phyloP scores from a whole-genome alignment of 2,797 vertebrate species.

The Acanthurus tractus region DNA sequence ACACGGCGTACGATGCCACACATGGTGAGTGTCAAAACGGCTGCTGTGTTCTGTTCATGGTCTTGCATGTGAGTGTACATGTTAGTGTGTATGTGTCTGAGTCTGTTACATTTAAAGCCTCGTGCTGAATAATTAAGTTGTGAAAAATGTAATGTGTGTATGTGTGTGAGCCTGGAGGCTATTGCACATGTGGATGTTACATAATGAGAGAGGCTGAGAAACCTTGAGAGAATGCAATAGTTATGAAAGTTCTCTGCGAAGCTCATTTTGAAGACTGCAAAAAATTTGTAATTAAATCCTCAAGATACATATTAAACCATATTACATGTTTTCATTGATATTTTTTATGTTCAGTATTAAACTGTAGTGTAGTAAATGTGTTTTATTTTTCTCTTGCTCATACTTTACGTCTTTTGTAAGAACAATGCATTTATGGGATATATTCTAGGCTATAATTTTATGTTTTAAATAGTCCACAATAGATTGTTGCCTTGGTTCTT shows the following conservation, averaged over 20 bases:
- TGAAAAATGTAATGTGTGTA: slow-evolving; percentile 24
- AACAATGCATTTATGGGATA: slow-evolving; percentile 1
- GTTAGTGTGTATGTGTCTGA: slow-evolving; percentile 8
- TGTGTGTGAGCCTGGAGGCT: slow-evolving; percentile 33
- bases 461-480: slow-evolving; percentile 10
- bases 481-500: slow-evolving; percentile 19
- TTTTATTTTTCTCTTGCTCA: slow-evolving; percentile 21
- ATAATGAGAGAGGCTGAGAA: slow-evolving; percentile 55
- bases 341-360: slow-evolving; percentile 7
- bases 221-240: slow-evolving; percentile 47
- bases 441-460: not conserved
- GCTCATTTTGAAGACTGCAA: slow-evolving; percentile 34
- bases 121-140: slow-evolving; percentile 19
- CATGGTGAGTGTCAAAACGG: slow-evolving; percentile 77
- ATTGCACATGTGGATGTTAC: slow-evolving; percentile 65
- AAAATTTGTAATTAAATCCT: slow-evolving; percentile 37
- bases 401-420: not conserved
- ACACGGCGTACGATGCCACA: slow-evolving; percentile 54
- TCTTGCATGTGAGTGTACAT: not conserved
- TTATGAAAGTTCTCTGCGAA: slow-evolving; percentile 59
- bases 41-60: slow-evolving; percentile 15
- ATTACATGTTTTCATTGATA: slow-evolving; percentile 1
- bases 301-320: not conserved
- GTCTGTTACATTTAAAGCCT: not conserved
- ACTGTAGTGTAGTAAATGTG: not conserved